Conservation (phyloP, 2,113 vertebrate species). For the Corythaeola cristata region DNA sequence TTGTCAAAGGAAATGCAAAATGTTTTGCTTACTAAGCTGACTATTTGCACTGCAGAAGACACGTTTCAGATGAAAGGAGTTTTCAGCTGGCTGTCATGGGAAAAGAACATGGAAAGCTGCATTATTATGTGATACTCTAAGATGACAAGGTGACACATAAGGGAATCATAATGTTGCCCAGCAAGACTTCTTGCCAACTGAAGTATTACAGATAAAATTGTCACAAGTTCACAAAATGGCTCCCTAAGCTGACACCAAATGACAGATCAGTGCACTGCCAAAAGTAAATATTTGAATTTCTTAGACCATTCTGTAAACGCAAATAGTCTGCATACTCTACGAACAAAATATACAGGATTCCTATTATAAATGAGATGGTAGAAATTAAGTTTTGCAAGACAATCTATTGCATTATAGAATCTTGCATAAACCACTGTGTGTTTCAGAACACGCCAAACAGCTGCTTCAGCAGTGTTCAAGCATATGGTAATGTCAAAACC, state of each 20-base stretch:
- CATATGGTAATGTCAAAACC: not conserved
- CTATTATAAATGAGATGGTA: not conserved
- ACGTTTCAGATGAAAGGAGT: not conserved
- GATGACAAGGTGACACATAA: slow-evolving; percentile 5
- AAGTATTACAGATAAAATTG: slow-evolving; percentile 4
- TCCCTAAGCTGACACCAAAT: not conserved
- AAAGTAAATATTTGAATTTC: not conserved
- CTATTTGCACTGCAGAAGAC: not conserved
- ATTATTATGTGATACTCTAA: not conserved
- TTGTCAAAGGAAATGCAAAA: not conserved
- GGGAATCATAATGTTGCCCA: not conserved
- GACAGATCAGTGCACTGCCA: not conserved
- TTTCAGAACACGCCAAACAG: not conserved
- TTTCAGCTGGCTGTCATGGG: not conserved
- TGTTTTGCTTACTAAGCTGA: not conserved
- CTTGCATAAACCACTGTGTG: not conserved
- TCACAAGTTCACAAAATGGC: not conserved
- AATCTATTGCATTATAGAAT: not conserved
- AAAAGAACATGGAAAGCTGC: not conserved
- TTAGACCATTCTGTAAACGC: not conserved
- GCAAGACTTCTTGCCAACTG: not conserved
- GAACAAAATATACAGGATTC: not conserved
- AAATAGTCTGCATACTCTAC: not conserved
- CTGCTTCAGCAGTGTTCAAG: not conserved
- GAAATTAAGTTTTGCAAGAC: not conserved